A percentile compares a stretch with the other conserved stretches of the same genome.
Conservation (phyloP, 2,113 vertebrate genomes). For the Leucopternis melanops region DNA sequence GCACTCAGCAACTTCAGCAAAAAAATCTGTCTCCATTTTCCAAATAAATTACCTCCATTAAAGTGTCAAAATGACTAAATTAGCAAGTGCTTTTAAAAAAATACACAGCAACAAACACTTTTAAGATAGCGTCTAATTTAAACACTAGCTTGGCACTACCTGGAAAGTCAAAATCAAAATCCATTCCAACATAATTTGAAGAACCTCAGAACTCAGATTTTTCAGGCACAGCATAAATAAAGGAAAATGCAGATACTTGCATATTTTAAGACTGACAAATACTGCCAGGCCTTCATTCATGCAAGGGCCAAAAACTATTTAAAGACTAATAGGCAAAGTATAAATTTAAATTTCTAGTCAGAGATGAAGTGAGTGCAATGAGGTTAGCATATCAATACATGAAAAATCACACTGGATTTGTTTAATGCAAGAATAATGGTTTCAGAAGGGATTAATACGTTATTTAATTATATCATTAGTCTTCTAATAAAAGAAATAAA, state of each 20-base stretch:
- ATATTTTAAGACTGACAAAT: neutral
- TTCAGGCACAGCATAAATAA: neutral
- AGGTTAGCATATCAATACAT: neutral
- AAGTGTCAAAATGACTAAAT: neutral
- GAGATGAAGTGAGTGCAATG: neutral
- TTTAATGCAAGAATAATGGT: neutral
- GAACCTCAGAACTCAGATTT: neutral
- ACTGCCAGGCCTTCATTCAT: neutral
- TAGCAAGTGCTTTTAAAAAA: neutral
- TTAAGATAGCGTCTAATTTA: neutral
- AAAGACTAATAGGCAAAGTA: neutral
- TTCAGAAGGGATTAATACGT: neutral
- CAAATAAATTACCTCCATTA: neutral
- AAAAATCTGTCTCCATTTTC: neutral
- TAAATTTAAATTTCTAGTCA: neutral
- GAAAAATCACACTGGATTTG: neutral
- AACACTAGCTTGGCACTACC: neutral
- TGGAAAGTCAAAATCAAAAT: neutral
- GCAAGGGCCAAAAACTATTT: neutral
- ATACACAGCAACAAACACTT: neutral
- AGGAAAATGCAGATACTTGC: neutral
- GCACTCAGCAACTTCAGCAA: neutral
- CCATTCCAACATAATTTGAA: neutral
- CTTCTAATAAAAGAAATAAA: neutral
- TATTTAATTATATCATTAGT: neutral